Percentiles rank a stretch among this genome's conserved stretches.
Conservation (phyloP, 2,888 invertebrate species). For the Tipula helvola region DNA sequence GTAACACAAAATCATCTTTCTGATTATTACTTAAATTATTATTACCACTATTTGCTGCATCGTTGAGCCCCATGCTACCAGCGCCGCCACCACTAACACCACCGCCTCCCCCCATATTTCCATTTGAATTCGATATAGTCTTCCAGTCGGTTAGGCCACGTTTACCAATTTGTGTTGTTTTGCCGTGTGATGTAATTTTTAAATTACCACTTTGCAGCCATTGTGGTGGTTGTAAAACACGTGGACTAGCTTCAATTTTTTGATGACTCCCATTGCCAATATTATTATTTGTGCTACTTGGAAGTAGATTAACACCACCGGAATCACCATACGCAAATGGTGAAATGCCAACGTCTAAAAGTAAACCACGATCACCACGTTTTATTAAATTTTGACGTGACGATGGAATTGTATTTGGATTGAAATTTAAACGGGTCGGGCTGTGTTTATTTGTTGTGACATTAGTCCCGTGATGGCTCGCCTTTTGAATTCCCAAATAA, state of each 20-base stretch:
- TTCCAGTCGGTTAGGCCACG: conserved; percentile 18
- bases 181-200: conserved; percentile 14
- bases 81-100: neutral
- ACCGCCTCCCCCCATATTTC: neutral
- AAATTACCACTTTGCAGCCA: conserved; percentile 16
- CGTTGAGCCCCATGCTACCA: neutral
- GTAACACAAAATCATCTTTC: conserved; percentile 17
- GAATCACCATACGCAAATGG: conserved; percentile 10
- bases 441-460: conserved; percentile 6
- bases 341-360: conserved; percentile 15
- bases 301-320: neutral
- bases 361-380: conserved; percentile 9
- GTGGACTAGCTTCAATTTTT: conserved; percentile 16
- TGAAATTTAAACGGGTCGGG: neutral
- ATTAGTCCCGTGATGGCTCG: neutral
- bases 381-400: conserved; percentile 14
- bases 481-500: conserved; percentile 16
- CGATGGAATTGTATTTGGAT: conserved; percentile 4
- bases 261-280: conserved; percentile 7
- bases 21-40: conserved; percentile 8
- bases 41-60: neutral
- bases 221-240: conserved; percentile 17
- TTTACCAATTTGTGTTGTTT: conserved; percentile 14
- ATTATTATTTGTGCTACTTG: neutral
- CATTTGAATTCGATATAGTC: conserved; percentile 12